A percentile compares a stretch with the other conserved stretches of the same genome.
phyloP scores from a whole-genome alignment of 2,888 invertebrate species.

The Thecophora atra region DNA sequence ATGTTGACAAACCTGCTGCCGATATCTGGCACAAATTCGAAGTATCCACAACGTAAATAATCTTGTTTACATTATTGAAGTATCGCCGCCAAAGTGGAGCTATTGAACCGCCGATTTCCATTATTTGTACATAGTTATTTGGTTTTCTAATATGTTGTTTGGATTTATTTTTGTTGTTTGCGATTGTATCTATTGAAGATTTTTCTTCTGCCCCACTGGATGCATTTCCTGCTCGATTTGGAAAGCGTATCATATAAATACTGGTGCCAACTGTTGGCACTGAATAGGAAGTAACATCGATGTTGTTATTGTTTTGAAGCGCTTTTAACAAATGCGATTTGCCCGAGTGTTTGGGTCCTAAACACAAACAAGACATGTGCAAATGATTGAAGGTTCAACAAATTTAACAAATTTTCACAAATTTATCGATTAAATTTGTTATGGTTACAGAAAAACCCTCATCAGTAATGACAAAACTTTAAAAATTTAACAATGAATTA shows the following conservation, averaged over 20 bases:
- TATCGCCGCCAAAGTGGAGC: slow-evolving; percentile 84
- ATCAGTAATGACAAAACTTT: background rate
- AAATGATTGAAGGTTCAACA: background rate
- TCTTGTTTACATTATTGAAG: slow-evolving; percentile 72
- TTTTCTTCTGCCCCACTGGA: background rate
- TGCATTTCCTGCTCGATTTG: slow-evolving; percentile 54
- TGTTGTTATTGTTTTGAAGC: slow-evolving; percentile 74
- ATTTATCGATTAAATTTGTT: slow-evolving; percentile 12
- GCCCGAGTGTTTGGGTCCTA: slow-evolving; percentile 83
- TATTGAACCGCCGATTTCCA: slow-evolving; percentile 85
- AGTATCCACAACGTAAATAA: slow-evolving; percentile 82
- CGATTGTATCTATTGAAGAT: background rate
- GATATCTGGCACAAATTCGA: slow-evolving; percentile 88
- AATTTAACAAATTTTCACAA: background rate
- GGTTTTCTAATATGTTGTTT: slow-evolving; percentile 59
- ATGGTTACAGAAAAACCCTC: background rate
- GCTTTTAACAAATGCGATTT: slow-evolving; percentile 82
- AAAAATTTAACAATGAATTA: background rate
- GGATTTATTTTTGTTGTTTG: slow-evolving; percentile 49
- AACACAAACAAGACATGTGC: slow-evolving; percentile 70
- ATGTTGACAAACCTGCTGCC: slow-evolving; percentile 73
- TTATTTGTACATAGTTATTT: slow-evolving; percentile 66
- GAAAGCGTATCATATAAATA: slow-evolving; percentile 73
- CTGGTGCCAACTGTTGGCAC: slow-evolving; percentile 84
- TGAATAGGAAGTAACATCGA: slow-evolving; percentile 81